Conservation (phyloP, 2,888 invertebrate genomes). For the Taphrorychus bicolor region DNA sequence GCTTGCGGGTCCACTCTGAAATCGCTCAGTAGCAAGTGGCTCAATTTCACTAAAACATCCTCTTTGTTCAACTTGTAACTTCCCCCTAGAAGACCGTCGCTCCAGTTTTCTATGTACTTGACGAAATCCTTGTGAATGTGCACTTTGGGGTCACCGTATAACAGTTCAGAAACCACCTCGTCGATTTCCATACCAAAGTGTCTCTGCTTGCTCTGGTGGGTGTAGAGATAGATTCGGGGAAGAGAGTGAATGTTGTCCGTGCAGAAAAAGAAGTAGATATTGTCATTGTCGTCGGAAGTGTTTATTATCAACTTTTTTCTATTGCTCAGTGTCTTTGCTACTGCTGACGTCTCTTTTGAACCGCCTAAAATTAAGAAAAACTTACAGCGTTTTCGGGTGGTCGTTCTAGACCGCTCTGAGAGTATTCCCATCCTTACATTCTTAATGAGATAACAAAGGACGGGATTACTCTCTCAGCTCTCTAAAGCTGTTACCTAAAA, state of each 20-base stretch:
- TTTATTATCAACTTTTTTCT: slow-evolving; percentile 22
- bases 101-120: slow-evolving; percentile 45
- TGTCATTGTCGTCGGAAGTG: slow-evolving; percentile 32
- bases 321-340: slow-evolving; percentile 24
- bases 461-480: no score
- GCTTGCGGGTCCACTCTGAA: slow-evolving; percentile 34
- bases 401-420: no score
- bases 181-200: slow-evolving; percentile 27
- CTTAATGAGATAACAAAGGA: no score
- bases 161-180: slow-evolving; percentile 33
- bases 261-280: slow-evolving; percentile 29
- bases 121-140: slow-evolving; percentile 38
- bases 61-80: slow-evolving; percentile 44
- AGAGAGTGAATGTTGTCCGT: slow-evolving; percentile 21
- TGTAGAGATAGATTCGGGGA: slow-evolving; percentile 42
- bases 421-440: no score
- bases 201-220: slow-evolving; percentile 39
- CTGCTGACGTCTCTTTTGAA: slow-evolving; percentile 3
- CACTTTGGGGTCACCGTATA: slow-evolving; percentile 31
- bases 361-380: neutral
- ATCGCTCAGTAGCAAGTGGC: slow-evolving; percentile 41
- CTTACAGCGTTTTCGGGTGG: neutral
- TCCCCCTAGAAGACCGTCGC: slow-evolving; percentile 43
- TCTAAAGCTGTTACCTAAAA: no score
- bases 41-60: slow-evolving; percentile 45